These are phyloP conservation scores for Rallus limicola DNA, from an alignment of 2,113 vertebrate genomes.

Conservation along the genomic window DNA sequence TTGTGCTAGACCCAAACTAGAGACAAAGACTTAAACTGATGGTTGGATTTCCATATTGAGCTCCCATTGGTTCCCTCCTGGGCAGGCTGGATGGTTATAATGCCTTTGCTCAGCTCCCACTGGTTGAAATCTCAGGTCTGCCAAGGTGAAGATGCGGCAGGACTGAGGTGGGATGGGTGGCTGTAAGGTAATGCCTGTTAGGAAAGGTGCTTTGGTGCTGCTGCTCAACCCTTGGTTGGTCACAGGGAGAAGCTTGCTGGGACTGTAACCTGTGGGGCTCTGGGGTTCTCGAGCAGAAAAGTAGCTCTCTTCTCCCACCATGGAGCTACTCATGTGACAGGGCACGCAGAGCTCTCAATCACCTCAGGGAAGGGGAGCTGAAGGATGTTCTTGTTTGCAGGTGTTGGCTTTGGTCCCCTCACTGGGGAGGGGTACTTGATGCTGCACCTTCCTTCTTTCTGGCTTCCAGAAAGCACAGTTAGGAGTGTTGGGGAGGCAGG, in stretches of 20 bases:
- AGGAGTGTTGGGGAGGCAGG: neutral
- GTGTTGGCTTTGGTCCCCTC: neutral
- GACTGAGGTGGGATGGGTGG: neutral
- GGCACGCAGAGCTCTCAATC: neutral
- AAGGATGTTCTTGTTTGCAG: neutral
- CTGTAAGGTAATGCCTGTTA: fast-evolving
- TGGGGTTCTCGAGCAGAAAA: neutral
- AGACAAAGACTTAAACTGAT: neutral
- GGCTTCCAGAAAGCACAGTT: neutral
- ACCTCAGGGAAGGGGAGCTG: neutral
- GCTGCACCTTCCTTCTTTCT: neutral
- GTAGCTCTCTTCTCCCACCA: neutral
- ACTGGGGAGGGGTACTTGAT: neutral
- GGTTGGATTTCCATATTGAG: neutral
- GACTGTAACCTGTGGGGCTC: neutral
- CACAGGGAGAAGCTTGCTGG: neutral
- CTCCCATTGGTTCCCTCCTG: neutral
- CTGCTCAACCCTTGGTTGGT: neutral
- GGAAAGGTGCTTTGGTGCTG: neutral
- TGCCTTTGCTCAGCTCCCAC: neutral
- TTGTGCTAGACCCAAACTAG: neutral
- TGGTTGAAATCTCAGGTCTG: no score
- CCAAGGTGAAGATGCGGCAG: no score
- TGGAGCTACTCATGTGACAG: neutral
- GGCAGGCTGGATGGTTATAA: fast-evolving